phyloP scores from a whole-genome alignment of 2,797 vertebrate genomes.

The Poeciliopsis turneri region DNA sequence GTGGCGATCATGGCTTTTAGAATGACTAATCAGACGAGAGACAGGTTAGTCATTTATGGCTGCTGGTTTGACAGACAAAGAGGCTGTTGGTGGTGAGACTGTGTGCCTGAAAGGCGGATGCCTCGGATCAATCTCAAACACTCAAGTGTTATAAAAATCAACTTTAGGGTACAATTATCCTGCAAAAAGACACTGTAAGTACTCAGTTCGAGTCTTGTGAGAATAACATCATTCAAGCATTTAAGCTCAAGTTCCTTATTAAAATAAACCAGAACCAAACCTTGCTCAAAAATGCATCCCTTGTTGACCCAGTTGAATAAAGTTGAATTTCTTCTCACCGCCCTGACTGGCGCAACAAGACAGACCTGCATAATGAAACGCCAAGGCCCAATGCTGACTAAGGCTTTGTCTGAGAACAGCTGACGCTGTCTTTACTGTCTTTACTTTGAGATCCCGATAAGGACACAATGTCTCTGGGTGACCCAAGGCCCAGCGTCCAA shows the following conservation, averaged over 20 bases:
- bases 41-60: too few species aligned
- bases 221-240: neutral
- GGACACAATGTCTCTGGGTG: neutral
- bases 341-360: neutral
- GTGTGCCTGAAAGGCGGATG: too few species aligned
- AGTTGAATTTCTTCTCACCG: neutral
- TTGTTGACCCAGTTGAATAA: neutral
- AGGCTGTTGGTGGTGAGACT: neutral
- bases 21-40: neutral
- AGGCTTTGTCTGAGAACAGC: neutral
- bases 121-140: neutral
- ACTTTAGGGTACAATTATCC: neutral
- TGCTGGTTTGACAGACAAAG: neutral
- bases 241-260: neutral
- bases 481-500: neutral
- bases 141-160: neutral
- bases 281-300: neutral
- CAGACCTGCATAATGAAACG: neutral
- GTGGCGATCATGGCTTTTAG: neutral
- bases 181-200: neutral
- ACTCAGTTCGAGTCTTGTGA: neutral
- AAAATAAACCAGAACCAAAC: slow-evolving; percentile 1
- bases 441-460: neutral
- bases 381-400: neutral
- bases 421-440: neutral